A percentile compares a stretch with the other conserved stretches of the same genome.
These are phyloP conservation scores for Grus americana DNA, from an alignment of 2,113 vertebrate species.

Conservation along the genomic window DNA sequence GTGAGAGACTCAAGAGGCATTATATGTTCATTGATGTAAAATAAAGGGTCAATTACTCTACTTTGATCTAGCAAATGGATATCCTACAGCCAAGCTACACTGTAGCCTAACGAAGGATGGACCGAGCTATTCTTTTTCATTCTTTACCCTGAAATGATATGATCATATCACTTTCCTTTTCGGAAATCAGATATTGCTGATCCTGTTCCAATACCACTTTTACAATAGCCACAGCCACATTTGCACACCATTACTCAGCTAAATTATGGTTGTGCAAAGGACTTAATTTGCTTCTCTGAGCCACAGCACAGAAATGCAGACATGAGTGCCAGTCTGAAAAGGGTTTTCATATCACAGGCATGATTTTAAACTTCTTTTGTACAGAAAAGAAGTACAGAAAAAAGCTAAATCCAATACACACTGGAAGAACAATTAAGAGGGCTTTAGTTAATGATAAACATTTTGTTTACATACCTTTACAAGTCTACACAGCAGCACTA, in stretches of 20 bases:
- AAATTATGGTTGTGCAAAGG: background rate
- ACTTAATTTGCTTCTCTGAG: background rate
- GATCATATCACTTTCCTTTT: background rate
- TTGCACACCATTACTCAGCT: background rate
- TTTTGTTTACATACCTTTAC: background rate
- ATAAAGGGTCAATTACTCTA: background rate
- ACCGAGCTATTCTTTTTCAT: background rate
- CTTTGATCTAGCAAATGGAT: background rate
- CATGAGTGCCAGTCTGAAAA: background rate
- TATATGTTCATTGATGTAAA: background rate
- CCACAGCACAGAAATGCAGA: background rate
- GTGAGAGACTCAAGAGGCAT: background rate
- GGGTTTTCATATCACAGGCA: background rate
- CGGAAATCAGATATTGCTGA: constrained; percentile 5
- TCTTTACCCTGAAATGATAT: background rate
- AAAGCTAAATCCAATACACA: background rate
- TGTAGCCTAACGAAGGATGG: background rate
- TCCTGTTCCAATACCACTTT: background rate
- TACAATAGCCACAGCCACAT: background rate
- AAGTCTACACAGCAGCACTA: background rate
- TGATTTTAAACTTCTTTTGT: background rate
- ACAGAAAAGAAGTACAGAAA: background rate
- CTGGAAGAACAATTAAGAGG: background rate
- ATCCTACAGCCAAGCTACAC: background rate
- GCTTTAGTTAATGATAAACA: background rate